Percentiles rank a stretch among this genome's conserved stretches.
Conservation (phyloP, 2,888 invertebrate genomes). For the Zhuqinia jingwanae region DNA sequence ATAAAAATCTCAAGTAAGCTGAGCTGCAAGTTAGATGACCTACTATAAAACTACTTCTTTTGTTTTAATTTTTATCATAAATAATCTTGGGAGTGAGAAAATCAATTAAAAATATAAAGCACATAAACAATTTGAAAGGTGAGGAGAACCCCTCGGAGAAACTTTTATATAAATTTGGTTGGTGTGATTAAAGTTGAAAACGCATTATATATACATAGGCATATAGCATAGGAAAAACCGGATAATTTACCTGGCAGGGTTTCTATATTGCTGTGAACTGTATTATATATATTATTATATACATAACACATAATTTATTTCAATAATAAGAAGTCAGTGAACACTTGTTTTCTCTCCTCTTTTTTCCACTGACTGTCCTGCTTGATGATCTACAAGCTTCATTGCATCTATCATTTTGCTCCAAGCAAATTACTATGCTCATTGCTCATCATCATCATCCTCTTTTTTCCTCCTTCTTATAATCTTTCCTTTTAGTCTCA, state of each 20-base stretch:
- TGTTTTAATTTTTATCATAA: neutral
- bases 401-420: slow-evolving; percentile 22
- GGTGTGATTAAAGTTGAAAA: neutral
- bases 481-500: neutral
- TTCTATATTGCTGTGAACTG: too few species aligned
- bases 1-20: neutral
- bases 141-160: neutral
- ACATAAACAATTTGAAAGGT: neutral
- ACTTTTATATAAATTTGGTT: slow-evolving; percentile 8
- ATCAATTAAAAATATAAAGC: neutral
- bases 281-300: neutral
- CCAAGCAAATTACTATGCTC: slow-evolving; percentile 13
- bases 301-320: slow-evolving; percentile 40
- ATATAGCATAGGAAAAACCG: slow-evolving; percentile 31
- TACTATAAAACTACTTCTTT: slow-evolving; percentile 4
- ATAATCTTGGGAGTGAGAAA: neutral
- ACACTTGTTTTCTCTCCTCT: slow-evolving; percentile 41
- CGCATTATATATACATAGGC: neutral
- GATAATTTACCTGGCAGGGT: slow-evolving; percentile 53
- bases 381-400: too few species aligned
- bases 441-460: neutral
- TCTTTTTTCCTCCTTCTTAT: neutral
- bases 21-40: slow-evolving; percentile 5
- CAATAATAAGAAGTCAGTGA: slow-evolving; percentile 42
- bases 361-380: slow-evolving; percentile 23